Base-by-base conservation (phyloP, 2,113 vertebrate species). In the Aspiorhynchus laticeps region DNA sequence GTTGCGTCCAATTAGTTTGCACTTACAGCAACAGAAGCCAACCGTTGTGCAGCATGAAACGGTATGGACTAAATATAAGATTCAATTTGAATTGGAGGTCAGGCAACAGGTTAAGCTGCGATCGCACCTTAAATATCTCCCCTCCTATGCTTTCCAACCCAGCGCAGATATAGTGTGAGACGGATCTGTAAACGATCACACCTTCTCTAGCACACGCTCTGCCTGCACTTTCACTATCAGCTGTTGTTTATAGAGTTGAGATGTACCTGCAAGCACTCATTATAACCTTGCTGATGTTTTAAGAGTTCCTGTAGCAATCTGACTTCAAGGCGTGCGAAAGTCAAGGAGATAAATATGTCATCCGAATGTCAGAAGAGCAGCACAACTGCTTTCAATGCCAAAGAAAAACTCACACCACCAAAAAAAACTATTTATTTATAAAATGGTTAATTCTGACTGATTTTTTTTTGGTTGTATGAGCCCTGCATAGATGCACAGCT, bases 191-290 rank as follows among this genome's bases (percentile, higher is more conserved):
- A 67, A 24, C 19, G 0, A 48, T 67, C 38, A 43, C 61, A 65
- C 38, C 61, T 81, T 41, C 33, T 65, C 4, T 46, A 78, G 28
- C 15, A 53, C 48, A 56, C 4, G 7, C 77, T 56, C n/a, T 48
- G 46, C 43, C 56, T 41, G 38, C 51, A 48, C 43, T 15, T 61
- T n/a, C 79, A 46, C 24, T 5, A 61, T 19, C 79, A 81, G 79
- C 80, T 67, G 59, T 61, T 46, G 80, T 82, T 82, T 48, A 31
- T 67, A 63, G 41, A 75, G 38, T 19, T 67, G 41, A 85, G n/a
- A 65, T n/a, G 41, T 51, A 24, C 43, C 85, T 84, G 80, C 51
- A 53, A 88, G 36, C 81, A 43, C 84, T 83, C 53, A 78, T 76
- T 83, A 86, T 56, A 36, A 12, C 43, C 11, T 48, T 21, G 24